These are phyloP conservation scores for Dromius quadrimaculatus DNA, from an alignment of 2,888 invertebrate genomes.

Conservation along the genomic window DNA sequence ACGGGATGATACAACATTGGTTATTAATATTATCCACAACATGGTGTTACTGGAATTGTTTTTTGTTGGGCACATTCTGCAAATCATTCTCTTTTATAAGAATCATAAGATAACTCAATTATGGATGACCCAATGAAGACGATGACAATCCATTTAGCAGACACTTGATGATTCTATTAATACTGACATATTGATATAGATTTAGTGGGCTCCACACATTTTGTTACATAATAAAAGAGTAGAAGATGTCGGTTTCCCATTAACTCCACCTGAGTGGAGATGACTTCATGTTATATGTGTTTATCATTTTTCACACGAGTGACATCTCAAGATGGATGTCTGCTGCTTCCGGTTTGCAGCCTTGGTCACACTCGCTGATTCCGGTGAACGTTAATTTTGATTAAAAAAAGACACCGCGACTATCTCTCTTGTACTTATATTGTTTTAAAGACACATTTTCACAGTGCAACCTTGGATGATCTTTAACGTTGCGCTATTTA, in stretches of 20 bases:
- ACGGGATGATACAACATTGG: too few relatives aligned
- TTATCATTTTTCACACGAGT: slow-evolving; percentile 65
- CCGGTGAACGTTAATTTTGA: slow-evolving; percentile 51
- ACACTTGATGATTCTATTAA: slow-evolving; percentile 3
- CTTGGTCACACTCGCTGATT: slow-evolving; percentile 55
- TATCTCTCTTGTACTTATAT: slow-evolving; percentile 26
- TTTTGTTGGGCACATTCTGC: neutral
- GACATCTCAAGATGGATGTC: slow-evolving; percentile 65
- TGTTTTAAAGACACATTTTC: neutral
- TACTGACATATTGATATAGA: slow-evolving; percentile 22
- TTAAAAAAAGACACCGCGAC: slow-evolving; percentile 39
- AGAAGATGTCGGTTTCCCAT: slow-evolving; percentile 48
- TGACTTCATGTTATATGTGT: slow-evolving; percentile 45
- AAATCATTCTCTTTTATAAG: neutral
- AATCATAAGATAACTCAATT: neutral
- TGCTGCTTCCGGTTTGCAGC: slow-evolving; percentile 57
- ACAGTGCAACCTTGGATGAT: slow-evolving; percentile 39
- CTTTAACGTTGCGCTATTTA: slow-evolving; percentile 15
- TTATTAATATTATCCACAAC: too few relatives aligned
- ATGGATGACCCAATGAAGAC: neutral
- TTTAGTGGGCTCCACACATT: too few relatives aligned
- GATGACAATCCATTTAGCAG: neutral
- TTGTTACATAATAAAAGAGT: slow-evolving; percentile 29
- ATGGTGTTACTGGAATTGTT: too few relatives aligned
- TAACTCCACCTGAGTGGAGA: slow-evolving; percentile 49